These are phyloP conservation scores for Gila robusta DNA, from an alignment of 2,797 vertebrate species.

Conservation along the genomic window DNA sequence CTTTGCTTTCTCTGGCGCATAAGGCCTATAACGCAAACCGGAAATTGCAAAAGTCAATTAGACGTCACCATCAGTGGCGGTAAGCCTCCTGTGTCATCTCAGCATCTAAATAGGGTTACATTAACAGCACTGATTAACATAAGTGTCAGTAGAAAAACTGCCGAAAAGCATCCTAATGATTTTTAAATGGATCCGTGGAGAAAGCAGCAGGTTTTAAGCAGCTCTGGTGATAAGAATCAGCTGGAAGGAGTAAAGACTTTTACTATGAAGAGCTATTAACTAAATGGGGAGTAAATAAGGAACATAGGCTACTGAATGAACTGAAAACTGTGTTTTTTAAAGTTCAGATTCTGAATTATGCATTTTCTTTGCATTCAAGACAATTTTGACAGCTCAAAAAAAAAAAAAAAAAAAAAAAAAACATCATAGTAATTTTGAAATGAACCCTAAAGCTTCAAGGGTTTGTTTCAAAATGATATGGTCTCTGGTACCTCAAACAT, in stretches of 20 bases:
- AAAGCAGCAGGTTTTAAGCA: slow-evolving; percentile 40
- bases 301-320: neutral
- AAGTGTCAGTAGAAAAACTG: slow-evolving; percentile 61
- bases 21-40: no score
- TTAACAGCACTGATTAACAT: slow-evolving; percentile 69
- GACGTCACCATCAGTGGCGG: slow-evolving; percentile 51
- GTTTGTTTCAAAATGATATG: neutral
- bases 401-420: no score
- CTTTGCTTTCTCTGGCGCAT: no score
- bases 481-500: neutral
- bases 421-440: no score
- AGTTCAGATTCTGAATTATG: neutral
- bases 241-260: slow-evolving; percentile 54
- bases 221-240: slow-evolving; percentile 44
- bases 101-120: slow-evolving; percentile 64
- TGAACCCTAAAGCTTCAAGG: neutral
- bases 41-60: slow-evolving; percentile 43
- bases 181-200: slow-evolving; percentile 56
- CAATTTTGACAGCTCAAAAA: neutral
- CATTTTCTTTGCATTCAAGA: neutral
- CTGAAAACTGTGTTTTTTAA: neutral
- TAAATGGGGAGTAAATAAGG: slow-evolving; percentile 46
- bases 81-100: slow-evolving; percentile 64
- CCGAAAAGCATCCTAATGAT: slow-evolving; percentile 59
- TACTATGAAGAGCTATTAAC: slow-evolving; percentile 57